These are phyloP conservation scores for Paraescarpia echinospica DNA, from an alignment of 1,140 invertebrate genomes.

Conservation along the genomic window DNA sequence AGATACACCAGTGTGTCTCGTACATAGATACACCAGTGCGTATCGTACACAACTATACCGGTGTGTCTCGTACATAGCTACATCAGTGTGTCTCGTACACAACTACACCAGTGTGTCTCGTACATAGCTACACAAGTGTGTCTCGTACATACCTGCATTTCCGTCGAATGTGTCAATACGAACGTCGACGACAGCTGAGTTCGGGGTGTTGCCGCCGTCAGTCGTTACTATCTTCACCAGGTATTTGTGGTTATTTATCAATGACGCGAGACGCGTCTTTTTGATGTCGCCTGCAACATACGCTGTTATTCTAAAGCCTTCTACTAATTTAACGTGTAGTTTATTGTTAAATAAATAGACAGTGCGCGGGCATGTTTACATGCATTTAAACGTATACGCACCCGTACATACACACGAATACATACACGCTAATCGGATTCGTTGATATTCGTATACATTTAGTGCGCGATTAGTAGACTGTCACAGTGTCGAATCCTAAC, in stretches of 20 bases:
- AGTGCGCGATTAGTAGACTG: too few relatives aligned
- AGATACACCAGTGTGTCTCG: too few relatives aligned
- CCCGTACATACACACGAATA: background rate
- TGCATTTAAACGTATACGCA: background rate
- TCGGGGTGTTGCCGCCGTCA: background rate
- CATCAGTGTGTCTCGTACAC: too few relatives aligned
- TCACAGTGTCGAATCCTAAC: too few relatives aligned
- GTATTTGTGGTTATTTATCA: background rate
- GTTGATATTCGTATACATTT: too few relatives aligned
- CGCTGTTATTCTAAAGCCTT: background rate
- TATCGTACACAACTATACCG: too few relatives aligned
- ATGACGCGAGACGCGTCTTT: background rate
- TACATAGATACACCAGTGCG: too few relatives aligned
- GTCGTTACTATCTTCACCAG: background rate
- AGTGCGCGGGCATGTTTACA: too few relatives aligned
- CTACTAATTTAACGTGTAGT: background rate
- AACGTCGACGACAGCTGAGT: background rate
- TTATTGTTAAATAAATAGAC: too few relatives aligned
- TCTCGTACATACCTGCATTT: background rate
- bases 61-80: too few relatives aligned
- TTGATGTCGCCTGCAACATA: background rate
- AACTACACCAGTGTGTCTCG: too few relatives aligned
- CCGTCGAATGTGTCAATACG: background rate
- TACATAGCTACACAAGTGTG: background rate
- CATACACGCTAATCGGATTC: background rate